These are phyloP conservation scores for Cerastis leucographa DNA, from an alignment of 2,888 invertebrate genomes.

Conservation along the genomic window DNA sequence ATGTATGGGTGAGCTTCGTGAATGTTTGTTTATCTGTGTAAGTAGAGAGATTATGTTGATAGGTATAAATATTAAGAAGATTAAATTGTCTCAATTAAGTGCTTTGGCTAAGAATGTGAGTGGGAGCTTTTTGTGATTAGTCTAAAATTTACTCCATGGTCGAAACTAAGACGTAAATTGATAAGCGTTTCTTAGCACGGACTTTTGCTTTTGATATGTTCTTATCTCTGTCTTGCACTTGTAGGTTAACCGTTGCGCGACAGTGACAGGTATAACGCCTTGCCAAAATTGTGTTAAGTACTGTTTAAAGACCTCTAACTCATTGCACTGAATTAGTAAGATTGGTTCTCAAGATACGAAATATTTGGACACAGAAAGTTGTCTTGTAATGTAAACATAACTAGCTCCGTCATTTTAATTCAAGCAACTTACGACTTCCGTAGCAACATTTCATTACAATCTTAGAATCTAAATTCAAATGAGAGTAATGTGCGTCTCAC, in stretches of 20 bases:
- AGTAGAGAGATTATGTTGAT: conserved; percentile 35
- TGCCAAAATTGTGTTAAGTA: neutral
- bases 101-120: neutral
- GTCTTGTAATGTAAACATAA: conserved; percentile 17
- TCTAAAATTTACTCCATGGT: neutral
- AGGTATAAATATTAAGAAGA: conserved; percentile 21
- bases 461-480: conserved; percentile 50
- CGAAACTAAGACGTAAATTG: neutral
- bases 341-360: neutral
- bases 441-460: conserved; percentile 53
- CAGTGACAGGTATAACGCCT: neutral
- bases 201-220: neutral
- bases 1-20: conserved; percentile 38
- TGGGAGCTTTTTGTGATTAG: neutral
- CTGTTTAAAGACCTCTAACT: neutral
- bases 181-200: too few species aligned
- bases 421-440: conserved; percentile 50
- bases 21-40: conserved; percentile 32
- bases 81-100: conserved; percentile 5
- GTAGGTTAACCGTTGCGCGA: neutral
- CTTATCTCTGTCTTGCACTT: neutral
- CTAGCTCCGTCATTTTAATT: conserved; percentile 29
- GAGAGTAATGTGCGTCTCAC: conserved; percentile 48
- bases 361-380: neutral
- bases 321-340: neutral